Base-by-base conservation (phyloP, 1,140 invertebrate species). In the Mya arenaria region DNA sequence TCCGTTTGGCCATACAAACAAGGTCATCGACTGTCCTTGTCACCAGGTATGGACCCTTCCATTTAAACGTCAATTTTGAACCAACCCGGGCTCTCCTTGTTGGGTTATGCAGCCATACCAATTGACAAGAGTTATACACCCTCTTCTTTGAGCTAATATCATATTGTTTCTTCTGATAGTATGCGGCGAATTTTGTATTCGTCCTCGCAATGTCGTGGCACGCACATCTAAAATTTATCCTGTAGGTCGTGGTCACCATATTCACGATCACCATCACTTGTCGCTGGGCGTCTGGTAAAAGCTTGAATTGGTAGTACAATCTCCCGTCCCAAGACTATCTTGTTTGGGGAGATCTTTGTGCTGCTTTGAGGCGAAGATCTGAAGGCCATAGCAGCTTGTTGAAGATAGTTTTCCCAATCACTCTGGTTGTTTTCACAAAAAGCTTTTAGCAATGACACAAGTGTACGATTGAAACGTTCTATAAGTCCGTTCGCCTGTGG, bases 301-400 rank as follows among this genome's bases (percentile, higher is more conserved):
- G 23, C 19, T 71, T 15, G n/a, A 4, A 48, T 52, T n/a, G n/a
- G 30, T 15, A 55, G 41, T 17, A 34, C 25, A 23, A 87, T 41
- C 44, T 86, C 83, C 1, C 83, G 56, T 15, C 58, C 55, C 41
- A 85, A 86, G 32, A 88, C n/a, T 17, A 86, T 37, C 44, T 83
- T 72, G 5, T 79, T 41, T 0, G 83, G 86, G 34, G 71, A 71
- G 41, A 83, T 41, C 25, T 72, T 55, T 25, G 72, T 84, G 0
- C 68, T 84, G 4, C 30, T 17, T 30, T 86, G 85, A 15, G 68
- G 63, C 2, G 23, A 77, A 25, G 77, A 19, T 25, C 85, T 32
- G 62, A 77, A 86, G 4, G 58, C 32, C 32, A 52, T 25, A 23
- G 58, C 58, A 34, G 36, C n/a, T 36, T 52, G 34, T 52, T 28